These are phyloP conservation scores for Phymatocera aterrima DNA, from an alignment of 2,888 invertebrate species.

Conservation along the genomic window DNA sequence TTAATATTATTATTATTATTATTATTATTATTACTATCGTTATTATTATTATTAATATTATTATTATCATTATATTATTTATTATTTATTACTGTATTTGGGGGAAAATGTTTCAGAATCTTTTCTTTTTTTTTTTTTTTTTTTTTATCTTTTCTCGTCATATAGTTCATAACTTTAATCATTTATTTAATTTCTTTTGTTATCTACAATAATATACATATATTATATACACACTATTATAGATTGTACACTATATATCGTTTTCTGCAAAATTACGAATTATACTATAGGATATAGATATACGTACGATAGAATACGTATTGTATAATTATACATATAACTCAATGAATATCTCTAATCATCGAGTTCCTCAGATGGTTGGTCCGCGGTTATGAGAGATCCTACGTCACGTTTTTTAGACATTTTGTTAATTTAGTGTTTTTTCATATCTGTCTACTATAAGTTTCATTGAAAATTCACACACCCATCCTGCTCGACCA, in stretches of 20 bases:
- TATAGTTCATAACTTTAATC: no score
- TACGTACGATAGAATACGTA: background rate
- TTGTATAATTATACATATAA: background rate
- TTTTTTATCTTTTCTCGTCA: no score
- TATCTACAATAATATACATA: background rate
- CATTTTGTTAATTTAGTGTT: background rate
- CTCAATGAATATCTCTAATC: background rate
- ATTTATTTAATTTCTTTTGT: background rate
- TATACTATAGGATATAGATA: no score
- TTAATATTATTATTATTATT: no score
- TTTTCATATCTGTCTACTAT: background rate
- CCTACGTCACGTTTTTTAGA: conserved; percentile 30
- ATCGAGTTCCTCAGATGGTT: conserved; percentile 28
- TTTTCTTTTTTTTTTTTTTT: background rate
- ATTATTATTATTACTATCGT: background rate
- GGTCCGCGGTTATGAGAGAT: conserved; percentile 8
- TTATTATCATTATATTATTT: no score
- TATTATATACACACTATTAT: no score
- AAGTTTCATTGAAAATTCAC: background rate
- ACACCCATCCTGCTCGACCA: background rate
- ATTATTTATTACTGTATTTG: conserved; percentile 10
- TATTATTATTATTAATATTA: conserved; percentile 1
- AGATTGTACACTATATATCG: background rate
- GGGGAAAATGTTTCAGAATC: background rate
- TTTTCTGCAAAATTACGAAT: background rate